Evolutionary conservation across 92 coral and sea anemone species (phyloP), one percentile per base, ranked within the genome.

Genomic region (Epizoanthus stellaris): DNA sequence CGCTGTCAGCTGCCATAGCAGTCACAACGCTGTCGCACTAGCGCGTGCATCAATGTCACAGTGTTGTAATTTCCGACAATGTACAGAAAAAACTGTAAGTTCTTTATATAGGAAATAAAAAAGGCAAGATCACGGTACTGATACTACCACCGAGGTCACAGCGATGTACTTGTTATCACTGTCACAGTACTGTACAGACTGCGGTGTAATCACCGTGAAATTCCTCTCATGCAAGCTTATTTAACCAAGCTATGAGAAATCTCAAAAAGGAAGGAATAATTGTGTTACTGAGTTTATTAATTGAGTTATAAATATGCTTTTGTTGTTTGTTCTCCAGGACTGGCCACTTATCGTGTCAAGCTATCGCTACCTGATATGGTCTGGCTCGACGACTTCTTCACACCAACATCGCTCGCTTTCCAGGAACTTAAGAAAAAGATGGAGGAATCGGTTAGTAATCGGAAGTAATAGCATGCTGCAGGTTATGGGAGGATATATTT

Each of bases 351-450:
- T 61, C 89, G 95, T 54, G 73, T 90, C 53, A 86, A 84, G 38
- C 81, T 94, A 20, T 90, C 92, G 57, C 62, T 94, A 19, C 61
- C 82, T 5, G 56, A 86, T 11, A n/a, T 89, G 87, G 87, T 83
- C 59, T 94, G 95, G 98, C 88, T 87, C 2, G 89, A 90, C 13
- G 95, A 94, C 40, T 86, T 89, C 67, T 62, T 61, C 36, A 62
- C 85, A 19, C 86, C 87, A 12, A 87, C 94, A 4, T 81, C 95
- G 34, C 90, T 94, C 20, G 88, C 90, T 58, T 86, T 86, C 82
- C 89, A 92, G 69, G 82, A 94, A 57, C 90, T 94, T 45, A 94
- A 94, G 72, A 82, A 80, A 80, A 92, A 94, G 73, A 84, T 92
- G 80, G 98, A 94, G 64, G 87, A 91, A 20, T 76, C 86, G 92